Percentiles rank a stretch among this genome's conserved stretches.
Conservation (phyloP, 2,113 vertebrate species). For the Martes martes region DNA sequence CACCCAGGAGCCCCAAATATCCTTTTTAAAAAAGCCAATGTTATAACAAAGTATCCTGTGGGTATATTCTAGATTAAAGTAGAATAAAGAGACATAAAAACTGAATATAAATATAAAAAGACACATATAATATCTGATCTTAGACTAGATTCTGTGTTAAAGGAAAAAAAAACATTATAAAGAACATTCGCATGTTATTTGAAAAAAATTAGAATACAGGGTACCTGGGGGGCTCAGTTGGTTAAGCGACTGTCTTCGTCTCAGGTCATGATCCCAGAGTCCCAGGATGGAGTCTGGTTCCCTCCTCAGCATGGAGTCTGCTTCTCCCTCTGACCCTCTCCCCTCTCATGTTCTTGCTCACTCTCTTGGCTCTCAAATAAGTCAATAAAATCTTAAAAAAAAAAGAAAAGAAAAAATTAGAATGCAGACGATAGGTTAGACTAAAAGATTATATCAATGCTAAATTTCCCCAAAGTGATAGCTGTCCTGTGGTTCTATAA, state of each 20-base stretch:
- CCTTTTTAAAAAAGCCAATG: neutral
- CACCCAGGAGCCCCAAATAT: neutral
- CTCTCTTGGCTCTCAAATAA: no score
- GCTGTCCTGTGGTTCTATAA: neutral
- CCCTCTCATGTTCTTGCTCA: no score
- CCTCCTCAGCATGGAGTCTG: no score
- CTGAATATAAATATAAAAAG: neutral
- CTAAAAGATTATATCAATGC: neutral
- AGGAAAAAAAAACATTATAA: neutral
- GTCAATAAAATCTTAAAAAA: no score
- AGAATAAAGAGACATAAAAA: neutral
- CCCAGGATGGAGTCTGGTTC: no score
- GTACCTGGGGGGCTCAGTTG: no score
- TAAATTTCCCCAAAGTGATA: neutral
- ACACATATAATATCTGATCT: neutral
- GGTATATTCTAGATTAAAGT: neutral
- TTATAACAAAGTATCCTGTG: neutral
- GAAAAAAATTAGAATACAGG: neutral
- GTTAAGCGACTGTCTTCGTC: no score
- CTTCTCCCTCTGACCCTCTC: no score
- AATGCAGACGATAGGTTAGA: neutral
- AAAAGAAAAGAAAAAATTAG: neutral
- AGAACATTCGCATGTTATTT: neutral
- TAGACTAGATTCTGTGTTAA: neutral
- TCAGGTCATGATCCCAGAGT: no score